phyloP scores from a whole-genome alignment of 2,888 invertebrate species.

The Carcina quercana region DNA sequence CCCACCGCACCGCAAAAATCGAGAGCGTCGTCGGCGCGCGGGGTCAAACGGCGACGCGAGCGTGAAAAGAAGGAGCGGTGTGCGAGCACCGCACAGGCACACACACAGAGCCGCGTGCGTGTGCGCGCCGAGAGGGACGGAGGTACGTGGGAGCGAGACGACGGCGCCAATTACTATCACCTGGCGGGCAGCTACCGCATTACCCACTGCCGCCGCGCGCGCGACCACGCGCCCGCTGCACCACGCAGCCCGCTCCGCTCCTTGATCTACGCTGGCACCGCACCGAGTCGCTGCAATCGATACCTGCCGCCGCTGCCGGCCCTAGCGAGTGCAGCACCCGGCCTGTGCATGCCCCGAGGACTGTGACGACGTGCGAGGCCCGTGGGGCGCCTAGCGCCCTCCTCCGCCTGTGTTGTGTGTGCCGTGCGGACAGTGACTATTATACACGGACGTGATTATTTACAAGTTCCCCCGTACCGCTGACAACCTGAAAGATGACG shows the following conservation, averaged over 20 bases:
- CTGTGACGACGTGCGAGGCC: slow-evolving; percentile 26
- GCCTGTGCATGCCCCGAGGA: slow-evolving; percentile 27
- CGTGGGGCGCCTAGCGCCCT: slow-evolving; percentile 39
- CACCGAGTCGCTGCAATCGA: slow-evolving; percentile 49
- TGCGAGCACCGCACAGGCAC: slow-evolving; percentile 55
- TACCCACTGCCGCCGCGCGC: slow-evolving; percentile 75
- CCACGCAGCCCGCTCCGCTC: slow-evolving; percentile 57
- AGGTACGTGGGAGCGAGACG: slow-evolving; percentile 70
- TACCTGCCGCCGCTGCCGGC: slow-evolving; percentile 43
- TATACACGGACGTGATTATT: slow-evolving; percentile 42
- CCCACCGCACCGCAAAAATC: slow-evolving; percentile 79
- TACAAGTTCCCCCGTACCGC: slow-evolving; percentile 39
- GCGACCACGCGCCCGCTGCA: slow-evolving; percentile 75
- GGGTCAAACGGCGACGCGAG: slow-evolving; percentile 73
- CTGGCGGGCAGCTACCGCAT: slow-evolving; percentile 78
- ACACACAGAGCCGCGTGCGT: slow-evolving; percentile 48
- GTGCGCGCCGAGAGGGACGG: slow-evolving; percentile 69
- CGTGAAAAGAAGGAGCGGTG: slow-evolving; percentile 73
- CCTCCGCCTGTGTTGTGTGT: slow-evolving; percentile 69
- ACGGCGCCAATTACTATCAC: slow-evolving; percentile 77
- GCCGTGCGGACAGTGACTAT: slow-evolving; percentile 61
- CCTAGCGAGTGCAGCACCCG: slow-evolving; percentile 41
- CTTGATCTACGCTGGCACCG: slow-evolving; percentile 39
- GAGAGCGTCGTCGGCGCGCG: slow-evolving; percentile 73
- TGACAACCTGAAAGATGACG: slow-evolving; percentile 61